These are phyloP conservation scores for Hypotaenidia philippensis DNA, from an alignment of 2,797 vertebrate genomes.

Conservation along the genomic window DNA sequence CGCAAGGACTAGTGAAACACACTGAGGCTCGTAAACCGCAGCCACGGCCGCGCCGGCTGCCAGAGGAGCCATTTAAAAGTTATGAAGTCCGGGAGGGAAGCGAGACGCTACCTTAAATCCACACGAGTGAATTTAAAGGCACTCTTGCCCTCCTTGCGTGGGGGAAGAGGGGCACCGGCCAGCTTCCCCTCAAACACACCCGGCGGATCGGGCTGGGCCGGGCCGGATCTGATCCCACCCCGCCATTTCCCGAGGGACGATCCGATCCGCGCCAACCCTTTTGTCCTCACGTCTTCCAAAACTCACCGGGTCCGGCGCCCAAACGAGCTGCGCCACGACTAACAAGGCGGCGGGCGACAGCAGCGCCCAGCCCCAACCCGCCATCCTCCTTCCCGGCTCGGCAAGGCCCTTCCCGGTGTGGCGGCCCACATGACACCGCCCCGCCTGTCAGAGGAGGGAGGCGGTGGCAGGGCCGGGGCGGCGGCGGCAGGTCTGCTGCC, in stretches of 20 bases:
- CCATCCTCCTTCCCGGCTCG: not conserved
- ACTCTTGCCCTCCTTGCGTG: not conserved
- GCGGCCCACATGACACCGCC: not conserved
- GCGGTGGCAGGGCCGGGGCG: not conserved
- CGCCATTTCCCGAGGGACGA: not conserved
- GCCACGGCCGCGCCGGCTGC: not conserved
- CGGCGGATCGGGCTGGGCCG: no score
- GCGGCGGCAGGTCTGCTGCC: not conserved
- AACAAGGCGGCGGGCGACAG: not conserved
- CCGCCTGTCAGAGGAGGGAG: not conserved
- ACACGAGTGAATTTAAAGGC: fast-evolving
- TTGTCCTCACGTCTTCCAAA: not conserved
- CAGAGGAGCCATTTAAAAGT: not conserved
- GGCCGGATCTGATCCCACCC: not conserved
- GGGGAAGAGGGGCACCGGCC: not conserved
- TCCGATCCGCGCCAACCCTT: not conserved
- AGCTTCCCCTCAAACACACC: not conserved
- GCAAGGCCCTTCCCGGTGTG: not conserved
- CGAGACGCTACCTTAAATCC: not conserved
- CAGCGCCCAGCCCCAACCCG: not conserved
- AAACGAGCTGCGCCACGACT: not conserved
- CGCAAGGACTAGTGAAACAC: not conserved
- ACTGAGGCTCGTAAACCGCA: not conserved
- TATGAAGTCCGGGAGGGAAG: fast-evolving
- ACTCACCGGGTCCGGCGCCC: constrained; percentile 61